phyloP scores from a whole-genome alignment of 2,113 vertebrate genomes.

The Ptyas mucosa region DNA sequence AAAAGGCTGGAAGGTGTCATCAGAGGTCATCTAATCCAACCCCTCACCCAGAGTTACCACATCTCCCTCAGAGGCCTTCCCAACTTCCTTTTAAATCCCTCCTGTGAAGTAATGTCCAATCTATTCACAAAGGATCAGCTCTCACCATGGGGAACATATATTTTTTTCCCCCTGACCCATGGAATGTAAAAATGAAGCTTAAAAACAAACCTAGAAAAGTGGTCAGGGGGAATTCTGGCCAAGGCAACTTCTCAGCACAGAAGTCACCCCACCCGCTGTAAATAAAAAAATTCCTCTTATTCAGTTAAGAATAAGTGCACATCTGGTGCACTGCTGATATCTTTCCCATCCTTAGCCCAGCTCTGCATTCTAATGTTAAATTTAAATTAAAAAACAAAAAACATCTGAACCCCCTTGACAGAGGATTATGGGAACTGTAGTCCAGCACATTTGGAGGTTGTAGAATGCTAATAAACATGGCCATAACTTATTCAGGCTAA shows the following conservation, averaged over 20 bases:
- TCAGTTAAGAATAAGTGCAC: too few species aligned
- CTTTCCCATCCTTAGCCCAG: not conserved
- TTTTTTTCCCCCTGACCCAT: too few species aligned
- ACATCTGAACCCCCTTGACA: not conserved
- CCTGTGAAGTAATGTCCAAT: not conserved
- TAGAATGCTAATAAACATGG: not conserved
- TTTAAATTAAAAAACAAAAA: not conserved
- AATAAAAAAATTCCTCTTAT: not conserved
- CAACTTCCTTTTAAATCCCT: not conserved
- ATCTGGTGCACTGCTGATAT: not conserved
- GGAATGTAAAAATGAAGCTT: not conserved
- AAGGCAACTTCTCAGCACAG: not conserved
- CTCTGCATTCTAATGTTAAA: not conserved
- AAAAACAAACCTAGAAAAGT: not conserved
- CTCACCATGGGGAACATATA: not conserved
- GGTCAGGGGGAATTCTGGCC: not conserved
- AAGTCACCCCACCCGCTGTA: not conserved
- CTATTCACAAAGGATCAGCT: not conserved
- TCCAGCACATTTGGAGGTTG: not conserved
- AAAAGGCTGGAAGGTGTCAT: not conserved
- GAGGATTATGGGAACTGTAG: not conserved
- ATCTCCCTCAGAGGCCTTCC: not conserved
- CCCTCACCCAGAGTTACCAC: not conserved
- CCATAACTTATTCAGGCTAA: not conserved
- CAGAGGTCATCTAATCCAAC: not conserved